These are phyloP conservation scores for Trichogramma pretiosum DNA, from an alignment of 1,140 invertebrate genomes.

Conservation along the genomic window DNA sequence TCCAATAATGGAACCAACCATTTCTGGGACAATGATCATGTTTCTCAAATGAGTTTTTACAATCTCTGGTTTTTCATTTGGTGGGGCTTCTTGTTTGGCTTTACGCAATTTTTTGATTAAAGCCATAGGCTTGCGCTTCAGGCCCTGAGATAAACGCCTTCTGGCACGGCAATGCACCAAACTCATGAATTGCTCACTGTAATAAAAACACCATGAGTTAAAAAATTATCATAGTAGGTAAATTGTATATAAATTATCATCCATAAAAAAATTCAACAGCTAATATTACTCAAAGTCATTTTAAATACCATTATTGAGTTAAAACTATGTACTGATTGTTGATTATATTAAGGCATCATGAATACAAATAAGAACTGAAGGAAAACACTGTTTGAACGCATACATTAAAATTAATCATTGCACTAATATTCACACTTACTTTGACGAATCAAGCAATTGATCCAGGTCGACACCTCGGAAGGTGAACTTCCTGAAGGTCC, in stretches of 20 bases:
- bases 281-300: neutral
- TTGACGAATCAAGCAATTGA: constrained; percentile 96
- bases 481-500: constrained; percentile 98
- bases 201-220: constrained; percentile 29
- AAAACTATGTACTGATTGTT: neutral
- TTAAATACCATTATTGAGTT: neutral
- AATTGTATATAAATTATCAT: neutral
- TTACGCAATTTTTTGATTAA: constrained; percentile 89
- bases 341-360: too few species aligned
- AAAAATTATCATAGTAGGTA: neutral
- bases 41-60: constrained; percentile 98
- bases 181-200: constrained; percentile 90
- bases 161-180: constrained; percentile 87
- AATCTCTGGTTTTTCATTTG: constrained; percentile 96
- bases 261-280: neutral
- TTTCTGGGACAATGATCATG: constrained; percentile 99
- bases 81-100: constrained; percentile 92
- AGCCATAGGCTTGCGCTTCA: constrained; percentile 94
- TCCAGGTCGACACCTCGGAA: constrained; percentile 98
- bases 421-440: constrained; percentile 55
- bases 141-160: constrained; percentile 85
- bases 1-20: constrained; percentile 99
- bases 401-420: too few species aligned
- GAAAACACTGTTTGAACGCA: too few species aligned
- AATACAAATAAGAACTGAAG: too few species aligned